Conservation (phyloP, 2,113 vertebrate species). For the Hippocampus zosterae region DNA sequence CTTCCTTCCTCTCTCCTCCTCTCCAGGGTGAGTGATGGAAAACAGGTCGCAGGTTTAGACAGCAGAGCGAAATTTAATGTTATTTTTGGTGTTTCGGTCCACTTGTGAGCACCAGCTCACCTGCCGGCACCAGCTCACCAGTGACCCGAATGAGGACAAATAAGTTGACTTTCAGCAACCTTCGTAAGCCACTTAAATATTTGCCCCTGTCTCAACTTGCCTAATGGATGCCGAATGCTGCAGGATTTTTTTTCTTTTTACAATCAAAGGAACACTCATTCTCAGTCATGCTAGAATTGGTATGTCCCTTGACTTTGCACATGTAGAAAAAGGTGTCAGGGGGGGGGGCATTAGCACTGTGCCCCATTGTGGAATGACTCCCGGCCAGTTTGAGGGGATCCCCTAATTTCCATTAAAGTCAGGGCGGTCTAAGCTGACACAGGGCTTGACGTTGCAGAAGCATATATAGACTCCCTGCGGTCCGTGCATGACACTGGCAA, state of each 20-base stretch:
- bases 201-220: conserved; percentile 1
- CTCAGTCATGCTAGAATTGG: neutral
- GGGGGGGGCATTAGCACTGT: no score
- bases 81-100: neutral
- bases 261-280: neutral
- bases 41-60: conserved; percentile 34
- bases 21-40: conserved; percentile 43
- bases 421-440: no score
- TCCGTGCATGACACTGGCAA: no score
- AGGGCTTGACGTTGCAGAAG: no score
- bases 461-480: no score
- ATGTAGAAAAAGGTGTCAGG: no score
- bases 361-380: no score
- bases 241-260: neutral
- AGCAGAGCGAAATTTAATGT: neutral
- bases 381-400: no score
- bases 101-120: neutral
- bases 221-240: neutral
- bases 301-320: no score
- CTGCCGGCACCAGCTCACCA: neutral
- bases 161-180: neutral
- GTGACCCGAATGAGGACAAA: neutral
- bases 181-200: neutral
- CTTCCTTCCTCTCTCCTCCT: conserved; percentile 14
- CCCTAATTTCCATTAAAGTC: no score